A percentile compares a stretch with the other conserved stretches of the same genome.
phyloP scores from a whole-genome alignment of 1,140 invertebrate species.

The Drosophila insularis region DNA sequence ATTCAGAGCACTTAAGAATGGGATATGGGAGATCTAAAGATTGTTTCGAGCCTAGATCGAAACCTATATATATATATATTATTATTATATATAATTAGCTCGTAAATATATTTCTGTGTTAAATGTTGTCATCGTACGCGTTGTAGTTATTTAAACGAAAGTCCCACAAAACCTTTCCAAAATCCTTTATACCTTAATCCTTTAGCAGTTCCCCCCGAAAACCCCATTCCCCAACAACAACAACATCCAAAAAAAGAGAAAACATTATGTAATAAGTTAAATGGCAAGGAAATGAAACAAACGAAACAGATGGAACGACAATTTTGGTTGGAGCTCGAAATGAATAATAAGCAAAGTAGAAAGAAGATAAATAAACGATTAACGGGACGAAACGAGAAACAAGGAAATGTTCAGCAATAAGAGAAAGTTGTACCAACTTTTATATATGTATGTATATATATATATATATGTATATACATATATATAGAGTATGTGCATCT shows the following conservation, averaged over 20 bases:
- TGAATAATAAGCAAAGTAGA: slow-evolving; percentile 2
- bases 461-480: slow-evolving; percentile 33
- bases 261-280: not conserved
- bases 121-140: slow-evolving; percentile 81
- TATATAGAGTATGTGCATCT: slow-evolving; percentile 43
- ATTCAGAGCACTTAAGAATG: not conserved
- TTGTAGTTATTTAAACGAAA: slow-evolving; percentile 75
- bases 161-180: not conserved
- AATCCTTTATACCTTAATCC: not conserved
- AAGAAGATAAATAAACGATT: slow-evolving; percentile 13
- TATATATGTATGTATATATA: slow-evolving; percentile 32
- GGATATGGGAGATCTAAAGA: not conserved
- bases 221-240: slow-evolving; percentile 18
- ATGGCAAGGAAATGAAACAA: not conserved
- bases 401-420: slow-evolving; percentile 30
- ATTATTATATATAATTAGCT: slow-evolving; percentile 62
- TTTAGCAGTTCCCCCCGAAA: slow-evolving; percentile 16
- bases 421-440: slow-evolving; percentile 60
- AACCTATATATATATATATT: slow-evolving; percentile 40
- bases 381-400: slow-evolving; percentile 13
- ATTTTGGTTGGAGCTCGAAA: slow-evolving; percentile 13
- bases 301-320: not conserved
- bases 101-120: slow-evolving; percentile 82
- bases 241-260: slow-evolving; percentile 14
- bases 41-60: slow-evolving; percentile 29